Percentiles rank a stretch among this genome's conserved stretches.
Evolutionary conservation across 2,113 vertebrate genomes (phyloP).

Genomic region (Mormoops blainvillei): DNA sequence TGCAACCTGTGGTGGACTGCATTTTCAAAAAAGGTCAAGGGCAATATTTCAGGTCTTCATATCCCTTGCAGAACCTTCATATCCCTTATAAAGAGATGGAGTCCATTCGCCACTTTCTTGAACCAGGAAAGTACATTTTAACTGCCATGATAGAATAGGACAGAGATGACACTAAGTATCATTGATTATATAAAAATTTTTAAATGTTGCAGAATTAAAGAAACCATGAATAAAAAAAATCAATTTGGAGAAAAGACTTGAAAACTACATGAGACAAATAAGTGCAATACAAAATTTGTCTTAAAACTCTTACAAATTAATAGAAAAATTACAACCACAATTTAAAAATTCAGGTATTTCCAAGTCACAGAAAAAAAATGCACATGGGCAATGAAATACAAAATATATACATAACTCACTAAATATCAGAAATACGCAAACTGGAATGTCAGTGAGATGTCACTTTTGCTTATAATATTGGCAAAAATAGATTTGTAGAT

Average conservation of each 20-base stretch:
- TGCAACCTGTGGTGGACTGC: neutral
- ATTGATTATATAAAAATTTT: neutral
- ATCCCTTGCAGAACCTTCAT: neutral
- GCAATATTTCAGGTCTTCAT: neutral
- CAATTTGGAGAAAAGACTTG: neutral
- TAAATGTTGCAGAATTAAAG: neutral
- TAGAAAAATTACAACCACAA: neutral
- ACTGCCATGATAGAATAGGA: neutral
- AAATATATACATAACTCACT: neutral
- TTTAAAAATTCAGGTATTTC: neutral
- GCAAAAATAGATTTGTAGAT: neutral
- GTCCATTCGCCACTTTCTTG: neutral
- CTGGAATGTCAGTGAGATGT: neutral
- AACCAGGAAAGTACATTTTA: neutral
- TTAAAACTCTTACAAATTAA: neutral
- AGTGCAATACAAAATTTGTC: neutral
- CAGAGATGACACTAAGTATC: neutral
- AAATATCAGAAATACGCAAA: neutral
- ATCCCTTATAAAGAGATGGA: neutral
- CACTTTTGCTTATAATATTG: neutral
- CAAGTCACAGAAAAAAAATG: neutral
- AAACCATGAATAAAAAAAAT: neutral
- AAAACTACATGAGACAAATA: neutral
- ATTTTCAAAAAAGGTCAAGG: neutral
- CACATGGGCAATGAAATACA: neutral